A percentile compares a stretch with the other conserved stretches of the same genome.
phyloP scores from a whole-genome alignment of 2,113 vertebrate genomes.

The Chaetodon auriga region DNA sequence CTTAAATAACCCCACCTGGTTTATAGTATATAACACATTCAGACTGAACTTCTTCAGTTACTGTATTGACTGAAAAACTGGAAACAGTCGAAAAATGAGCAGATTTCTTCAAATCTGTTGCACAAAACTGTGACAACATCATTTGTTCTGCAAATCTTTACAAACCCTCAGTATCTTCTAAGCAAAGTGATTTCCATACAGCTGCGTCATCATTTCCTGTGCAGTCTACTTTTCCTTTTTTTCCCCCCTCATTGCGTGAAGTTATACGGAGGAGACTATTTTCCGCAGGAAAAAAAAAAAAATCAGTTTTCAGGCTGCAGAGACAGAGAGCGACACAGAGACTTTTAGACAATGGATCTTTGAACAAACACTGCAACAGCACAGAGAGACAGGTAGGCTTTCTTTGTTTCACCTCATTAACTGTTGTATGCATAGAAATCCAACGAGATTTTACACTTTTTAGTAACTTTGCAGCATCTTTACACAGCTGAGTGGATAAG shows the following conservation, averaged over 20 bases:
- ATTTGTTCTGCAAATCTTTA: constrained; percentile 4
- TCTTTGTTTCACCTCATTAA: background rate
- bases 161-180: constrained; percentile 42
- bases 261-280: constrained; percentile 66
- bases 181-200: constrained; percentile 66
- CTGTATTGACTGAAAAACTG: constrained; percentile 4
- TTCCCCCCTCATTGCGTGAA: constrained; percentile 49
- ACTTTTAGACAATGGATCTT: constrained; percentile 69
- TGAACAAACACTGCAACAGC: constrained; percentile 50
- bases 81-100: background rate
- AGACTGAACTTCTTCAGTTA: background rate
- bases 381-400: constrained; percentile 57
- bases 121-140: background rate
- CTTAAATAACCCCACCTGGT: background rate
- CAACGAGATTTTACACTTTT: background rate
- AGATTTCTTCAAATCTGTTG: background rate
- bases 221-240: constrained; percentile 65
- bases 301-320: constrained; percentile 64
- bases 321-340: constrained; percentile 54
- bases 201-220: constrained; percentile 84
- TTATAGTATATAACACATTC: background rate
- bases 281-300: constrained; percentile 46
- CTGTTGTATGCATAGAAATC: background rate
- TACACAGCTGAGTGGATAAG: background rate
- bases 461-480: constrained; percentile 43